Evolutionary conservation across 2,888 invertebrate species (phyloP), one percentile per base, ranked within the genome.

Genomic region (Drosophila picticornis): DNA sequence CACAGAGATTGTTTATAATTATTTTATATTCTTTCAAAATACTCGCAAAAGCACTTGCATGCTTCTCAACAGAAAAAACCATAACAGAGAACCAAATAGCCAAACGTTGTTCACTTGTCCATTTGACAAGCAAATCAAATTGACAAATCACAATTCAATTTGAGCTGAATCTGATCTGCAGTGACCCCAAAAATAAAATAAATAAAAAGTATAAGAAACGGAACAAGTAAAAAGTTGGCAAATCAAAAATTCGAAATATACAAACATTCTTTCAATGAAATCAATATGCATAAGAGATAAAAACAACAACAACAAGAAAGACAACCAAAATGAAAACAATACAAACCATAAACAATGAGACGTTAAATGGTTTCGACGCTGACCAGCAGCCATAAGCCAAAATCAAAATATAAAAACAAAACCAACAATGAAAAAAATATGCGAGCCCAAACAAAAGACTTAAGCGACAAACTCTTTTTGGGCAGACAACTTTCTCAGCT

Each of bases 381-480:
- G 73, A 43, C 63, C 78, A 79, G 74, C 75, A 72, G 50, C 48
- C 16, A 67, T n/a, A 64, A 43, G 50, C 60, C 27, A 52, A 59
- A 64, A 61, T 50, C 58, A 51, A 65, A 58, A 76, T 59, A 75
- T 38, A 27, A 53, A 58, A 43, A 43, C 32, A 31, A 43, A 6
- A 40, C 19, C 36, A 27, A 36, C 38, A 16, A 9, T 27, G 6
- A 27, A 51, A 38, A 38, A 55, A 67, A 78, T 31, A 22, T 11
- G 51, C 60, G 46, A 62, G 25, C 32, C 29, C 58, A 69, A 88
- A 87, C 85, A 83, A 86, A 86, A 86, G 88, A 86, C 88, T 88
- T 75, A 83, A 78, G 85, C 88, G 81, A 90, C 90, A 85, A 86
- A 85, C 90, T 80, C 63, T 72, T 70, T 85, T 77, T 81, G 77